Evolutionary conservation across 1,140 invertebrate species (phyloP).

Genomic region (Batillaria attramentaria): DNA sequence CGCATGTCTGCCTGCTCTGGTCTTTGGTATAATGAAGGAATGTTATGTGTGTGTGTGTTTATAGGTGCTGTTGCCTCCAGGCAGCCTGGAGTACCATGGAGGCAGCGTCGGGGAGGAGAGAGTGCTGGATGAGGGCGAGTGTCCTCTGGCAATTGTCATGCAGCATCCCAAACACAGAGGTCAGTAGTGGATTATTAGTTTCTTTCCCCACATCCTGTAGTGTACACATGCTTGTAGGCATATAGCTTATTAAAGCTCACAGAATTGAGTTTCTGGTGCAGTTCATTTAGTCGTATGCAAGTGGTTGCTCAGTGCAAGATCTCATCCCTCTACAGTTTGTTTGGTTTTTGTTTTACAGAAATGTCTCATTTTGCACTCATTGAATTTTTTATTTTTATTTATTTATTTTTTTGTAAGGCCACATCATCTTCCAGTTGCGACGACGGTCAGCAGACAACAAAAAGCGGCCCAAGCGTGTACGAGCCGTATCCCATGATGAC

Average conservation of each 20-base stretch:
- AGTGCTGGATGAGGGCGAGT: conserved; percentile 97
- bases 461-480: conserved; percentile 56
- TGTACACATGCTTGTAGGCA: too few relatives aligned
- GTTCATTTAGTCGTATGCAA: too few relatives aligned
- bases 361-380: neutral
- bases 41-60: too few relatives aligned
- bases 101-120: conserved; percentile 80
- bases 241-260: too few relatives aligned
- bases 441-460: conserved; percentile 56
- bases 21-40: too few relatives aligned
- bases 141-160: conserved; percentile 88
- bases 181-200: conserved; percentile 73
- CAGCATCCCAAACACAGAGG: conserved; percentile 75
- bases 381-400: neutral
- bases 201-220: too few relatives aligned
- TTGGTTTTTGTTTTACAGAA: too few relatives aligned
- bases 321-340: neutral
- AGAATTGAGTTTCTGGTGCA: too few relatives aligned
- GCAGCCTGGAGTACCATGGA: conserved; percentile 73
- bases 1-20: neutral
- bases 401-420: conserved; percentile 52
- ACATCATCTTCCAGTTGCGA: conserved; percentile 68
- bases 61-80: conserved; percentile 69
- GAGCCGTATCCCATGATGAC: conserved; percentile 62
- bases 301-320: too few relatives aligned